These are phyloP conservation scores for Escarpia spicata DNA, from an alignment of 2,888 invertebrate species.

Conservation along the genomic window DNA sequence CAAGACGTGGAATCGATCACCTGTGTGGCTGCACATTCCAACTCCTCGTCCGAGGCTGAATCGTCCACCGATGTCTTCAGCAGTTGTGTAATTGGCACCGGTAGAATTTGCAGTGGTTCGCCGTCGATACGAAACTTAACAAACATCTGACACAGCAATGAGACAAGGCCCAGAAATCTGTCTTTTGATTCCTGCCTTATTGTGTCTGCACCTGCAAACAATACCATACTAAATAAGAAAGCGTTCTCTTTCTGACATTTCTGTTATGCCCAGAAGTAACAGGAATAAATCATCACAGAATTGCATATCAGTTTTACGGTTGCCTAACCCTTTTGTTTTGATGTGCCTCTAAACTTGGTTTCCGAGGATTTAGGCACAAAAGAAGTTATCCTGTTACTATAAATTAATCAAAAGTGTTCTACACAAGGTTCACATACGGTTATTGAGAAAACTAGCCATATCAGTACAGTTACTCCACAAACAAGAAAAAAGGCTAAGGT, in stretches of 20 bases:
- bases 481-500: too few species aligned
- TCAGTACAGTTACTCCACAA: background rate
- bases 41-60: slow-evolving; percentile 47
- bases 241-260: background rate
- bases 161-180: slow-evolving; percentile 49
- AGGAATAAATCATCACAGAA: background rate
- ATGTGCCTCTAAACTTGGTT: too few species aligned
- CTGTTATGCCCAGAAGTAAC: background rate
- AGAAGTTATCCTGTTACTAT: too few species aligned
- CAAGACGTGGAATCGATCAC: slow-evolving; percentile 14
- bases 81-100: slow-evolving; percentile 51
- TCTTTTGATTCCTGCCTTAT: slow-evolving; percentile 41
- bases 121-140: slow-evolving; percentile 50
- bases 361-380: too few species aligned
- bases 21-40: slow-evolving; percentile 43
- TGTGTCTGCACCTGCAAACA: slow-evolving; percentile 49
- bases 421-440: too few species aligned
- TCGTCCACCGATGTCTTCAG: slow-evolving; percentile 47
- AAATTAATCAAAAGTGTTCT: too few species aligned
- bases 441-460: too few species aligned
- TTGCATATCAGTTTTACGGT: too few species aligned
- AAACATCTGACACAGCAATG: slow-evolving; percentile 55
- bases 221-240: background rate
- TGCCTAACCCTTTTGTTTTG: too few species aligned
- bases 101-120: slow-evolving; percentile 51